A percentile compares a stretch with the other conserved stretches of the same genome.
Conservation (phyloP, 37 sponge, comb jelly and placozoan genomes). For the Cladorhizidae sp. region DNA sequence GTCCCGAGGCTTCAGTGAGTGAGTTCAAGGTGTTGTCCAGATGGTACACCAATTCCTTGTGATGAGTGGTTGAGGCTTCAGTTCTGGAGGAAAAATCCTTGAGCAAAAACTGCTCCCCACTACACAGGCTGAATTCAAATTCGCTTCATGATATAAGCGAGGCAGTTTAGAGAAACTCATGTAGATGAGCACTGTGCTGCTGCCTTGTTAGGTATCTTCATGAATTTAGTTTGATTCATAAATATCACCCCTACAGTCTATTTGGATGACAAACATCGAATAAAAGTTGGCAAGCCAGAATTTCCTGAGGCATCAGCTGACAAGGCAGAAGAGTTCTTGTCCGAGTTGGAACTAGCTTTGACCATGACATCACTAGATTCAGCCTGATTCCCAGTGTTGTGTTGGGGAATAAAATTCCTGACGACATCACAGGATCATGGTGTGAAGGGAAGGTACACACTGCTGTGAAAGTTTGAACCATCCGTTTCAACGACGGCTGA, state of each 20-base stretch:
- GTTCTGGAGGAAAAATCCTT: conserved; percentile 48
- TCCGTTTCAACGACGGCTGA: conserved; percentile 35
- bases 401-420: conserved; percentile 15
- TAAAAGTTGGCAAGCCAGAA: conserved; percentile 33
- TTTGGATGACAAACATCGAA: too few relatives aligned
- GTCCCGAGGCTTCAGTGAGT: conserved; percentile 12
- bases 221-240: conserved; percentile 30
- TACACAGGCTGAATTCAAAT: conserved; percentile 44
- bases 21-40: conserved; percentile 8
- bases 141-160: conserved; percentile 38
- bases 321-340: conserved; percentile 34
- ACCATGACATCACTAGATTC: not conserved
- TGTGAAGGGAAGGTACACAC: conserved; percentile 30
- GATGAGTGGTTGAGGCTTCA: conserved; percentile 39
- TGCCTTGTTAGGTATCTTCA: conserved; percentile 42
- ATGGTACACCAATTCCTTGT: conserved; percentile 19
- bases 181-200: conserved; percentile 51
- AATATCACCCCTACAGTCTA: conserved; percentile 23
- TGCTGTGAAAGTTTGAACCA: conserved; percentile 33
- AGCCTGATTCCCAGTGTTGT: conserved; percentile 16
- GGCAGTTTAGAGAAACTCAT: conserved; percentile 43
- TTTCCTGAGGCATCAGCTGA: conserved; percentile 60
- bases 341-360: conserved; percentile 20
- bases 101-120: conserved; percentile 19
- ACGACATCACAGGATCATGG: conserved; percentile 26